Conservation (phyloP, 2,113 vertebrate genomes). For the Equus quagga region DNA sequence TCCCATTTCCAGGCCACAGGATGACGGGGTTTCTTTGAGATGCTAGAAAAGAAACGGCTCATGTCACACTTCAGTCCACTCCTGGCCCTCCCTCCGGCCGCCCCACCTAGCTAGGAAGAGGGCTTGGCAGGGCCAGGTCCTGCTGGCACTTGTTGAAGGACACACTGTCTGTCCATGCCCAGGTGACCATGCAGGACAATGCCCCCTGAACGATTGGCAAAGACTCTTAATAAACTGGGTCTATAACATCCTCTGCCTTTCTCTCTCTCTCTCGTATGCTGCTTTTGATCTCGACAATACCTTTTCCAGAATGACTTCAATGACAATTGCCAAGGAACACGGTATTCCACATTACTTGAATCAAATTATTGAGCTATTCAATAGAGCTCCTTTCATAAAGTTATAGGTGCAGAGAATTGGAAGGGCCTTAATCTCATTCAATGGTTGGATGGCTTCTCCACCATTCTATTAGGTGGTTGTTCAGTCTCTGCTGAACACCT, state of each 20-base stretch:
- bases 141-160: constrained; percentile 22
- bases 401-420: background rate
- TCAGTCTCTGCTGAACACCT: background rate
- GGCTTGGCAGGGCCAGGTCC: background rate
- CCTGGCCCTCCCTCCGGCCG: background rate
- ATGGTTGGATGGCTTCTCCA: background rate
- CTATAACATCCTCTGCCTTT: background rate
- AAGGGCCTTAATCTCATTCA: background rate
- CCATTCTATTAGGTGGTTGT: background rate
- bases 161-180: background rate
- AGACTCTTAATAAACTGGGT: background rate
- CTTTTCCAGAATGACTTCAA: constrained; percentile 2
- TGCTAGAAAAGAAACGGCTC: background rate
- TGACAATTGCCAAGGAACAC: constrained; percentile 27
- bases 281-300: constrained; percentile 4
- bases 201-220: background rate
- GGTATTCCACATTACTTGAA: constrained; percentile 14
- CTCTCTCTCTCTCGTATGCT: background rate
- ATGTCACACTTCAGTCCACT: rapidly evolving
- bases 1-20: background rate
- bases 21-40: background rate
- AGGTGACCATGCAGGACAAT: background rate
- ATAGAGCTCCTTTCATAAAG: background rate
- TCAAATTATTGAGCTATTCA: constrained; percentile 12
- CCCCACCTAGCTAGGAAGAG: background rate